Conservation (phyloP, 1,140 invertebrate genomes). For the Drosophila seguyi region DNA sequence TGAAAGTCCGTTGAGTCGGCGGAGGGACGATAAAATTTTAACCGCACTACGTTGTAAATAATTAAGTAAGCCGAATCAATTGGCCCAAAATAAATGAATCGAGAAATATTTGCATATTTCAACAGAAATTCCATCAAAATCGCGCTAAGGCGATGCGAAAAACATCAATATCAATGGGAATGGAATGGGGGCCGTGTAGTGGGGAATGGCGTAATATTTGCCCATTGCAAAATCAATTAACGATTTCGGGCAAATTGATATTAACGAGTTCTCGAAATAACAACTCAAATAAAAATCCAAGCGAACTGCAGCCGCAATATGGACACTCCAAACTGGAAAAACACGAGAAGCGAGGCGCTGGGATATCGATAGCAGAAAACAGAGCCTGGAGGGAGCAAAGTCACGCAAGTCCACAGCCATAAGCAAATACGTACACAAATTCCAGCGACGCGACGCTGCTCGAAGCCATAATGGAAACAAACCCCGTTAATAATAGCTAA, state of each 20-base stretch:
- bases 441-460: conserved; percentile 13
- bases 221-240: conserved; percentile 84
- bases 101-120: conserved; percentile 39
- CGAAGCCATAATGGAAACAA: conserved; percentile 37
- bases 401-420: conserved; percentile 70
- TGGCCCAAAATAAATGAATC: conserved; percentile 64
- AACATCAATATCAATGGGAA: conserved; percentile 45
- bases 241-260: conserved; percentile 83
- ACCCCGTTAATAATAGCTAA: conserved; percentile 80
- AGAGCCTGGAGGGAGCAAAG: conserved; percentile 70
- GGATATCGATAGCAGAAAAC: conserved; percentile 47
- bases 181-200: conserved; percentile 27
- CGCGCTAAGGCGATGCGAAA: conserved; percentile 11
- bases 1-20: conserved; percentile 61
- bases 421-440: conserved; percentile 40
- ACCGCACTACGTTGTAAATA: conserved; percentile 58
- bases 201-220: conserved; percentile 81
- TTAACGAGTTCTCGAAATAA: conserved; percentile 83
- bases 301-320: conserved; percentile 43
- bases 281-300: conserved; percentile 53
- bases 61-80: conserved; percentile 65
- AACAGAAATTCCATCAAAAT: conserved; percentile 58
- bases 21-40: conserved; percentile 65
- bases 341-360: conserved; percentile 25
- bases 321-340: conserved; percentile 59